Evolutionary conservation across 2,113 vertebrate genomes (phyloP), one percentile per base, ranked within the genome.

Genomic region (Python bivittatus): DNA sequence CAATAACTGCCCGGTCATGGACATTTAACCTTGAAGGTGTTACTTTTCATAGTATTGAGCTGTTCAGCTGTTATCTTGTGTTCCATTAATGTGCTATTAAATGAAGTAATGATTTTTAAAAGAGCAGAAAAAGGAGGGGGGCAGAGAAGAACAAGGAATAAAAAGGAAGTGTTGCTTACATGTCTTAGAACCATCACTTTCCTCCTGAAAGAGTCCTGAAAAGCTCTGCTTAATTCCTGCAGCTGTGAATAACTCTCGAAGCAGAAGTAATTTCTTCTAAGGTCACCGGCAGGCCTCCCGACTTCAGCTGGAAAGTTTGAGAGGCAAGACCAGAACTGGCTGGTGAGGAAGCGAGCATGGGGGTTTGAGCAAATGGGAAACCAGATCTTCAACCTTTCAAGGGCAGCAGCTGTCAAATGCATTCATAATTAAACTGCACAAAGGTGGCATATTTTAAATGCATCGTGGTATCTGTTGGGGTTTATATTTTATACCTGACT

Each of bases 251-350:
- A 91, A 42, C 29, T 52, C 60, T 91, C 85, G 92, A 89, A 90
- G 88, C 87, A 92, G 89, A 93, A 93, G 88, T 56, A 95, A 96
- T 93, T 96, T 94, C 72, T 92, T 95, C 93, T 92, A 95, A 94
- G 93, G 89, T 95, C 93, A 95, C 84, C 60, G 53, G 93, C 60
- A 91, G 91, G 92, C 88, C 89, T 90, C 89, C 95, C 48, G 57
- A 9, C 52, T 22, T 56, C 38, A 54, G 27, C 84, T 79, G 42
- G 61, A 72, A 60, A 23, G 87, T 15, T 87, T 57, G 15, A 56
- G 15, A 86, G 57, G 42, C 56, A 58, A 60, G 15, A 58, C 15
- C 20, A 64, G 42, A 52, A 84, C 25, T 60, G 53, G 48, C 0
- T 27, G 42, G 58, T 53, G 56, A 38, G 38, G 68, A 11, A 64